Base-by-base conservation (phyloP, 2,797 vertebrate genomes). In the Chaetodon trifasciatus region DNA sequence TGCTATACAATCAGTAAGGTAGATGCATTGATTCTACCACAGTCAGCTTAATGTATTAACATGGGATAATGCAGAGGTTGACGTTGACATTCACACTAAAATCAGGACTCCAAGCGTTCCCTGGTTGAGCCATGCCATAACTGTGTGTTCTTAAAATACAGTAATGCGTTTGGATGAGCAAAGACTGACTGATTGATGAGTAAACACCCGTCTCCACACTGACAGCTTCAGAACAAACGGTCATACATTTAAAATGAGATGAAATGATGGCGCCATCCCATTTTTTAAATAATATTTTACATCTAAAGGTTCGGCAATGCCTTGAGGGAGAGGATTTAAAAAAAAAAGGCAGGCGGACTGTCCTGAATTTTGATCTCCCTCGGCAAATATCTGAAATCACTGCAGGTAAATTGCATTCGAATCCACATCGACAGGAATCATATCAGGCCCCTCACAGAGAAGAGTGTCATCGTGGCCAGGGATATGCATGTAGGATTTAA, bases 401-500 rank as follows among this genome's bases (percentile, higher is more conserved):
- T 85, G 71, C 23, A 61, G 21, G 50, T 70, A 35, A 86, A 79
- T 74, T 60, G 66, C 49, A 67, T 87, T 32, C 52, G 70, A 81
- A 83, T 88, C 86, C 80, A 90, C 79, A 42, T 67, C 0, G 57
- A 73, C 81, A 89, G 90, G 88, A 92, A 90, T 91, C 86, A 88
- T 79, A 70, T 88, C 84, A 79, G 78, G 79, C 73, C 79, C 78
- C 62, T 85, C 56, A 44, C 32, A 78, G 61, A 77, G 78, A 80
- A 42, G 42, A 80, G 71, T 66, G 75, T 77, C 52, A 75, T 86
- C 72, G 21, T 46, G 81, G 88, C 60, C 17, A 12, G 69, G 76
- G 83, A 82, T 76, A 86, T 56, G 68, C 67, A 70, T 83, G 76
- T 70, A 73, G 83, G 87, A 80, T 85, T 90, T 94, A 95, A 95